Base-by-base conservation (phyloP, 2,113 vertebrate species). In the Psilopsiagon aymara region DNA sequence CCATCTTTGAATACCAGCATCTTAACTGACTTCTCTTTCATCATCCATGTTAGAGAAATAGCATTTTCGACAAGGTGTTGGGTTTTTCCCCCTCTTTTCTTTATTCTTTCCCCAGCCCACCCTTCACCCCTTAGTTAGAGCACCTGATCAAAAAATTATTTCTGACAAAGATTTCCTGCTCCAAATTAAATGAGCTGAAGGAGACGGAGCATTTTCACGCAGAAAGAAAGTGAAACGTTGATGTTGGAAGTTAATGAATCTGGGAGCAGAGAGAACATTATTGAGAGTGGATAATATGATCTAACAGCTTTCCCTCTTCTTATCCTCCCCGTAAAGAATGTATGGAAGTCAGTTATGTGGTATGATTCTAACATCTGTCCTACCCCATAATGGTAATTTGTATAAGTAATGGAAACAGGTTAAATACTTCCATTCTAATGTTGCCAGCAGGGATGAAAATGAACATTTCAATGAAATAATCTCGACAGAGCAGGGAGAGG, bases 1-100 rank as follows among this genome's bases (percentile, higher is more conserved):
- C 98, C 98, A 96, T 98, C 98, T 99, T 98, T 98, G 98, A 98
- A 98, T 98, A 94, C 98, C 98, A 98, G 98, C 98, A 95, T 98
- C 98, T 98, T 98, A 96, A 97, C 98, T 97, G 97, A 98, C 98
- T 98, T 97, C 97, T 95, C 98, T 98, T 98, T 98, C 97, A 98
- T 99, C 98, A 98, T 97, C 93, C 92, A 43, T 81, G 91, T 95
- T 93, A 97, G 97, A 95, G 95, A 98, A 98, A 97, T 96, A 98
- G 93, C 96, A 92, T 97, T 97, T 95, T 97, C 88, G 86, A 98
- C 97, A 97, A 96, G 97, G 95, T 97, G 95, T 95, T 97, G 92
- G 96, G 95, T 97, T 97, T 82, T 75, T 25, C 86, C 78, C 95
- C 96, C 51, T 21, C 60, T 82, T 68, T 87, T 88, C 94, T 95